Percentiles rank a stretch among this genome's conserved stretches.
These are phyloP conservation scores for Linurgus olivaceus DNA, from an alignment of 2,797 vertebrate genomes.

Conservation along the genomic window DNA sequence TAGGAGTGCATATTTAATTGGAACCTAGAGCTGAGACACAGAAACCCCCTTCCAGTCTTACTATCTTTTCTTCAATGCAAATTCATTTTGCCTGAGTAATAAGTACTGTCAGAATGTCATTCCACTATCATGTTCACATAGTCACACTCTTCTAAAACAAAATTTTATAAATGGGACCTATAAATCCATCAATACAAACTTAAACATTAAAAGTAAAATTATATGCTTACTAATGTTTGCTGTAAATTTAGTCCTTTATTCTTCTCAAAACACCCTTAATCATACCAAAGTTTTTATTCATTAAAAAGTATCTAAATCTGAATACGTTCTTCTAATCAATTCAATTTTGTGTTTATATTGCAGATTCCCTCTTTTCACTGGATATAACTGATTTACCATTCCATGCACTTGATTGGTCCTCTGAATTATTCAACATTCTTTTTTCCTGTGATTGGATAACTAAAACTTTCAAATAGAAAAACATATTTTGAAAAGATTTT, in stretches of 20 bases:
- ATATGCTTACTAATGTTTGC: neutral
- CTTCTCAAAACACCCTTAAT: neutral
- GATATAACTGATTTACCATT: neutral
- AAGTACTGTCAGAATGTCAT: neutral
- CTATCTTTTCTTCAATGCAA: neutral
- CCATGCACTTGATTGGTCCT: neutral
- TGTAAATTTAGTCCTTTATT: neutral
- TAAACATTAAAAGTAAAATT: neutral
- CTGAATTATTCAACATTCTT: neutral
- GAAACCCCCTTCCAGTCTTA: neutral
- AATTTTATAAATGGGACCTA: neutral
- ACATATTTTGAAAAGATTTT: neutral
- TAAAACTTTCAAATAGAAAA: neutral
- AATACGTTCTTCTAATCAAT: neutral
- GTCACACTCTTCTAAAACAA: neutral
- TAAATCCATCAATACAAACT: neutral
- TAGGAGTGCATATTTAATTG: neutral
- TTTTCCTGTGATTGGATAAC: neutral
- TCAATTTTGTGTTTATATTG: neutral
- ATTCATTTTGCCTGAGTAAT: neutral
- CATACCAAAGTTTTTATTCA: neutral
- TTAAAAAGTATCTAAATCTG: neutral
- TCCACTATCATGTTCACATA: neutral
- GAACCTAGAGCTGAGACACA: neutral
- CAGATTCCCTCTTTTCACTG: neutral